Conservation (phyloP, 1,140 invertebrate species). For the Achatina immaculata region DNA sequence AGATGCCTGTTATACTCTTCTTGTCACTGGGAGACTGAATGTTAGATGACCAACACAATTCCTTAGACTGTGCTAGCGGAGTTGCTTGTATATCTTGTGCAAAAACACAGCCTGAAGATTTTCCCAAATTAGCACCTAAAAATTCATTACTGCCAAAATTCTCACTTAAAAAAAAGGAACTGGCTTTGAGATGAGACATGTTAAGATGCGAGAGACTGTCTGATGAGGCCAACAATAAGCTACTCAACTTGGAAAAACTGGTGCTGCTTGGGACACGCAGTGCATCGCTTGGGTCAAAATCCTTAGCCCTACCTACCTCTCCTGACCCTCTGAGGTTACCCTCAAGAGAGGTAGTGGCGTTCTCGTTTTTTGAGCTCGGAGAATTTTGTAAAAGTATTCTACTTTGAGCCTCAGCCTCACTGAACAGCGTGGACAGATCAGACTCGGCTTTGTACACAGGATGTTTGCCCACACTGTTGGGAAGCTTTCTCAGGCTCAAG, state of each 20-base stretch:
- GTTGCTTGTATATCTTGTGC: conserved; percentile 19
- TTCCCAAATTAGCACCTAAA: neutral
- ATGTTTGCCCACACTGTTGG: conserved; percentile 59
- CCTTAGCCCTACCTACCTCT: conserved; percentile 53
- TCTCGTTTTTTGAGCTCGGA: conserved; percentile 65
- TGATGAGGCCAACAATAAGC: conserved; percentile 27
- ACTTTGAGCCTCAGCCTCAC: conserved; percentile 33
- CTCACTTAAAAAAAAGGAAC: conserved; percentile 13
- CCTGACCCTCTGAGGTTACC: conserved; percentile 62
- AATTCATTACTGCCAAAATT: neutral
- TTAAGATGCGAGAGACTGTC: conserved; percentile 27
- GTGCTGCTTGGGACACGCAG: neutral
- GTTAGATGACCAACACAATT: conserved; percentile 1
- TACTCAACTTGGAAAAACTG: conserved; percentile 33
- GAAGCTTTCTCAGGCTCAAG: conserved; percentile 59
- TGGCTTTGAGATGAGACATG: conserved; percentile 6
- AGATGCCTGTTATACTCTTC: conserved; percentile 34
- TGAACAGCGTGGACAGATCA: conserved; percentile 40
- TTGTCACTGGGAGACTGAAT: conserved; percentile 10
- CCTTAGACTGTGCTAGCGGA: neutral
- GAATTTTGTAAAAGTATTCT: conserved; percentile 43
- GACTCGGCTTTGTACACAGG: conserved; percentile 50
- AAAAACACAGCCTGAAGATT: neutral
- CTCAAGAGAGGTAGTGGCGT: conserved; percentile 67
- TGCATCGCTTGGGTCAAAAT: conserved; percentile 37